These are phyloP conservation scores for Taenioides sp. DNA, from an alignment of 2,797 vertebrate genomes.

Conservation along the genomic window DNA sequence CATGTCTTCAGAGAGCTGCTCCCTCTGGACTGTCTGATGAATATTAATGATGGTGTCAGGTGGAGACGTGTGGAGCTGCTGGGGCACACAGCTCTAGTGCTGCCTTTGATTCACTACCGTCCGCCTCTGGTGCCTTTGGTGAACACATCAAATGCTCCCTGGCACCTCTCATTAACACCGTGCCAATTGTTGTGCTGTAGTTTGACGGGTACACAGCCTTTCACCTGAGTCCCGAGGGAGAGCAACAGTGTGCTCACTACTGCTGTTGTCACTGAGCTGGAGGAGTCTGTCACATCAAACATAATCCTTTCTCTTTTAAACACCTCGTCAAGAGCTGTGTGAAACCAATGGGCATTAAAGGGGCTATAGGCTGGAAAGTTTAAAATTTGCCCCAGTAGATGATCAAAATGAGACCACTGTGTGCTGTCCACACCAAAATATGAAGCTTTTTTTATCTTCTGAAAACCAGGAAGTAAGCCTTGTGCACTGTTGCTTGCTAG, in stretches of 20 bases:
- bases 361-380: no score
- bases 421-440: no score
- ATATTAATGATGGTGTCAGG: conserved; percentile 75
- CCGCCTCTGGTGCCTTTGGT: conserved; percentile 51
- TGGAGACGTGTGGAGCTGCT: conserved; percentile 60
- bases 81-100: conserved; percentile 49
- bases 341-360: no score
- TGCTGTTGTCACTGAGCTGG: neutral
- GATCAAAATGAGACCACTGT: no score
- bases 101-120: conserved; percentile 55
- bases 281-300: neutral
- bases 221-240: conserved; percentile 31
- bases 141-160: conserved; percentile 51
- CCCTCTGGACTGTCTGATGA: conserved; percentile 65
- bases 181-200: conserved; percentile 33
- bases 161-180: conserved; percentile 55
- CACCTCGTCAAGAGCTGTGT: neutral
- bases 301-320: no score
- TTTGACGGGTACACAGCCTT: conserved; percentile 32
- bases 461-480: no score
- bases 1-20: conserved; percentile 63
- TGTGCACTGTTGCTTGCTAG: no score
- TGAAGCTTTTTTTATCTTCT: no score
- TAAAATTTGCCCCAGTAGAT: no score
- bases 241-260: conserved; percentile 7